Base-by-base conservation (phyloP, 2,113 vertebrate species). In the Alectura lathami region DNA sequence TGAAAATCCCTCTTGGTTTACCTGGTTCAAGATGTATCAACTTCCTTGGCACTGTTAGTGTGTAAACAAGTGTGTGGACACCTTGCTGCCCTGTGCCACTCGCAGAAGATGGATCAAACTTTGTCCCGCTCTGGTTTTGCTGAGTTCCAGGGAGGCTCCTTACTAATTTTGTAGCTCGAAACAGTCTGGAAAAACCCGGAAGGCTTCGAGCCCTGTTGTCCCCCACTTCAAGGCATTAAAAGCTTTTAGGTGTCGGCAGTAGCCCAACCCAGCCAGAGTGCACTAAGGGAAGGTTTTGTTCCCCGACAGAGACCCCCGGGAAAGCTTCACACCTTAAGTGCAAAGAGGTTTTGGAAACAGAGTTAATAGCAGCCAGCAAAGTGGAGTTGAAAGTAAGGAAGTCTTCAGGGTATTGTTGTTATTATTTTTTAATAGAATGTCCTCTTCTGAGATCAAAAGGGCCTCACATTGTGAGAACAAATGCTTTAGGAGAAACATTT, bases 391-490 rank as follows among this genome's bases (percentile, higher is more conserved):
- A 95, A 96, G 76, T 56, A 67, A 96, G 80, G 79, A 84, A 86
- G 70, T 32, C 75, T 70, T 91, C 53, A 54, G 60, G 62, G 43
- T 66, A 83, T 32, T 86, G 48, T 14, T 86, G n/a, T 86, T 70
- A 14, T 64, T 95, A 30, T 53, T 90, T 60, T 93, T 82, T 69
- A 70, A 84, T 62, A 69, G 69, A 86, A 93, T 36, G 77, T 83
- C 53, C 68, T 92, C 88, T 70, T 70, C 85, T 40, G 24, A 96
- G 97, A 98, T 98, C 98, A 98, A 98, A 98, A 96, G 94, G 75
- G 59, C 88, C 77, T 94, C 97, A 93, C 85, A 18, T 83, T n/a
- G 96, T 86, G 97, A 94, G 97, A 97, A 97, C 98, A 98, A 98
- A 98, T 42, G 97, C 94, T 95, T 53, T 91, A 82, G 94, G 78